phyloP scores from a whole-genome alignment of 2,888 invertebrate species.

The Pristionchus maxplancki region DNA sequence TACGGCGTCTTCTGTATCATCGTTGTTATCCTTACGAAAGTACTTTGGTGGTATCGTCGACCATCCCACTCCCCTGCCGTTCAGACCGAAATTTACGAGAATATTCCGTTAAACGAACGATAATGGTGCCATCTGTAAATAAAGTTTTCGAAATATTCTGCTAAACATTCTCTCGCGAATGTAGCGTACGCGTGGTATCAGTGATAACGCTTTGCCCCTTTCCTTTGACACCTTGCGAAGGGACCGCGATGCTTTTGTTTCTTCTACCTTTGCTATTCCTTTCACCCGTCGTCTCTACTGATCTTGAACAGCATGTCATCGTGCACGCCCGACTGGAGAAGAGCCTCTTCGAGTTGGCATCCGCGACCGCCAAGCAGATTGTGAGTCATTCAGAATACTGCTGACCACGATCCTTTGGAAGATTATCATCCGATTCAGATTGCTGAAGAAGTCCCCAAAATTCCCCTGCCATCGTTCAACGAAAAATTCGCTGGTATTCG shows the following conservation, averaged over 20 bases:
- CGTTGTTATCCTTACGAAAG: not conserved
- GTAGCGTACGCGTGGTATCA: not conserved
- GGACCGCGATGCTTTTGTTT: not conserved
- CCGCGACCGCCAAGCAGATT: not conserved
- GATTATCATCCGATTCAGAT: too few relatives aligned
- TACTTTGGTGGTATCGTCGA: not conserved
- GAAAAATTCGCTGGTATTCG: not conserved
- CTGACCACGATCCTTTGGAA: too few relatives aligned
- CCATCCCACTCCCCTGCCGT: not conserved
- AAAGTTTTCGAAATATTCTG: not conserved
- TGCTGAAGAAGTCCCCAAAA: not conserved
- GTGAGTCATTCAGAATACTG: not conserved
- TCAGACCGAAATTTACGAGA: not conserved
- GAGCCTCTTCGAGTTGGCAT: constrained; percentile 23
- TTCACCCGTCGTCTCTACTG: not conserved
- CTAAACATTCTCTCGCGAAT: not conserved
- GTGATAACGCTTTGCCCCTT: not conserved
- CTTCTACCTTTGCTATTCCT: not conserved
- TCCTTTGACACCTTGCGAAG: not conserved
- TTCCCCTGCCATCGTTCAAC: not conserved
- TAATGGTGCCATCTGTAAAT: not conserved
- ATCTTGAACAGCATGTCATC: not conserved
- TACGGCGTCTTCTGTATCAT: not conserved
- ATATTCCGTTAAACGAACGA: not conserved
- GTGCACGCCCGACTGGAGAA: not conserved